Evolutionary conservation across 1,140 invertebrate species (phyloP).

Genomic region (Drosophila mauritiana): DNA sequence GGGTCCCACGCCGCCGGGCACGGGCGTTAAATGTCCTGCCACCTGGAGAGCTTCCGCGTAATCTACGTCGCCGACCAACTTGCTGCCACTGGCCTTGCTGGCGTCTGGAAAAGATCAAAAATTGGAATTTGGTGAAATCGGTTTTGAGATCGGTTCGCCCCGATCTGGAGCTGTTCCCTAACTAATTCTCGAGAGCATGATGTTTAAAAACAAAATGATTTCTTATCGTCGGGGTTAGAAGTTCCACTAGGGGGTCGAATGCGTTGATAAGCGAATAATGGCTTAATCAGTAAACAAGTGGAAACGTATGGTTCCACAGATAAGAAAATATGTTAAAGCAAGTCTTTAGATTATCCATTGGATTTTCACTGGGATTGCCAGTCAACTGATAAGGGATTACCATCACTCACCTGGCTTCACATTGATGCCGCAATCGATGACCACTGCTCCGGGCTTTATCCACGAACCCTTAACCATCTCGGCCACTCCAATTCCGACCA

Average conservation of each 20-base stretch:
- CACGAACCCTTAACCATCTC: constrained; percentile 97
- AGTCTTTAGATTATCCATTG: too few species aligned
- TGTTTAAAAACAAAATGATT: constrained; percentile 26
- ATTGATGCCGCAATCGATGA: constrained; percentile 99
- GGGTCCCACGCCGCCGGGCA: constrained; percentile 98
- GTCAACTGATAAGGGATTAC: too few species aligned
- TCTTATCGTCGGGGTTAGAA: constrained; percentile 47
- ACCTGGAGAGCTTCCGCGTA: constrained; percentile 92
- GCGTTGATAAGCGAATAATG: constrained; percentile 17
- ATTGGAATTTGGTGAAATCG: neutral
- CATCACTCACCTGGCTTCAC: constrained; percentile 91
- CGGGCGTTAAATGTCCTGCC: constrained; percentile 97
- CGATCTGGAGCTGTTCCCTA: constrained; percentile 6
- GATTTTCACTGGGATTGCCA: too few species aligned
- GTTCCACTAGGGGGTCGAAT: constrained; percentile 35
- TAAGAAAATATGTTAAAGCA: neutral
- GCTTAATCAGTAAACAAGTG: constrained; percentile 18
- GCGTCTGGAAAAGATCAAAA: constrained; percentile 87
- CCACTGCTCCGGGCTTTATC: constrained; percentile 99
- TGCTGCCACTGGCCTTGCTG: constrained; percentile 92
- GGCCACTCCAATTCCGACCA: constrained; percentile 96
- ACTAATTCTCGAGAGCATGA: constrained; percentile 7
- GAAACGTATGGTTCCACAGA: neutral
- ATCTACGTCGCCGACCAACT: constrained; percentile 97
- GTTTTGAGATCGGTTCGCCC: neutral